Base-by-base conservation (phyloP, 2,888 invertebrate species). In the Callinectes sapidus region DNA sequence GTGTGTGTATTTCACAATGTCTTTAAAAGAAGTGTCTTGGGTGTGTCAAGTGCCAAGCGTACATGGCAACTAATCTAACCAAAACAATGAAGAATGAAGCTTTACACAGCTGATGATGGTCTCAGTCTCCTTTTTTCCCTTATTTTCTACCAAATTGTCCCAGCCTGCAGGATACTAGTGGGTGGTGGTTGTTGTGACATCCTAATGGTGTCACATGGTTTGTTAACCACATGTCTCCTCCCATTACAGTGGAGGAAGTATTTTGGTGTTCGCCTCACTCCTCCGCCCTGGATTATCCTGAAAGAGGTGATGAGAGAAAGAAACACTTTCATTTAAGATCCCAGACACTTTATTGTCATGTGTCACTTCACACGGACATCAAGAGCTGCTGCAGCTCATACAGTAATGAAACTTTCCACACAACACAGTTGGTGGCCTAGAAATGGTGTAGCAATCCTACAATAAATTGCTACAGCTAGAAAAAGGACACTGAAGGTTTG, bases 81-180 rank as follows among this genome's bases (percentile, higher is more conserved):
- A 16, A 66, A 66, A 91, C 87, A 91, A 91, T 91, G 87, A 90
- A 86, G 77, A 91, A 91, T 91, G 87, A 87, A 91, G 91, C 87
- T 87, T 91, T 87, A 91, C 55, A 91, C 35, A 42, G 66, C 66
- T 18, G 2, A 23, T 28, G 35, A 18, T 61, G 54, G 14, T 88
- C 23, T 88, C 35, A 5, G 32, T 81, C 35, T 35, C 32, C 71
- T n/a, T 28, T 71, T 48, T 48, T 48, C 5, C 10, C 10, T 48
- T 2, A 6, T 48, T 48, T 8, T 8, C 48, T 48, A 0, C 8
- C 48, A 48, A 48, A 10, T 0, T 6, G 48, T 48, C 48, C 48
- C 48, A 8, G 5, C 10, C 48, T 48, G 10, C 8, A 48, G 48
- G 10, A 48, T 48, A 8, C 3, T 8, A 10, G 48, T 48, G 48